Percentiles rank a stretch among this genome's conserved stretches.
Conservation (phyloP, 1,140 invertebrate species). For the Drosophila navojoa region DNA sequence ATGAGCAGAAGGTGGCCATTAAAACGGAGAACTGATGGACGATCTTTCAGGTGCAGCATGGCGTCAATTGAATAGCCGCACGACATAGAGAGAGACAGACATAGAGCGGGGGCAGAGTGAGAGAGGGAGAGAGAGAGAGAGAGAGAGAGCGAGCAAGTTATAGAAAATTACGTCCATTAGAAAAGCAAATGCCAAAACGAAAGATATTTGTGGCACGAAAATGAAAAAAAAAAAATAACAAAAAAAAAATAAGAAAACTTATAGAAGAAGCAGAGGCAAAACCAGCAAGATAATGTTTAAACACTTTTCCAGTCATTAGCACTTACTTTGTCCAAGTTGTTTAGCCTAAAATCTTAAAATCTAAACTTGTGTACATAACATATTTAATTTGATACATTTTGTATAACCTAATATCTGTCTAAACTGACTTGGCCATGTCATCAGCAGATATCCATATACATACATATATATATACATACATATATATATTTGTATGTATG, state of each 20-base stretch:
- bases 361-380: neutral
- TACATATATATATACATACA: constrained; percentile 26
- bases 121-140: neutral
- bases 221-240: too few species aligned
- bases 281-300: neutral
- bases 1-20: constrained; percentile 79
- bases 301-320: constrained; percentile 24
- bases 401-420: constrained; percentile 8
- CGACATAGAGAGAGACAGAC: constrained; percentile 3
- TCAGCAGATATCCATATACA: constrained; percentile 9
- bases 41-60: constrained; percentile 55
- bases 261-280: neutral
- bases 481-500: neutral
- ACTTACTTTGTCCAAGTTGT: constrained; percentile 3
- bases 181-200: constrained; percentile 1
- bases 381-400: neutral
- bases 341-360: constrained; percentile 1
- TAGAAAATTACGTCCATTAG: constrained; percentile 2
- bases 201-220: neutral
- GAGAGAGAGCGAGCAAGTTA: neutral
- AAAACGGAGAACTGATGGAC: constrained; percentile 82
- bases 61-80: constrained; percentile 34
- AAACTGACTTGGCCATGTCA: constrained; percentile 31
- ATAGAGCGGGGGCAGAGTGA: constrained; percentile 17
- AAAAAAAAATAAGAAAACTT: neutral